phyloP scores from a whole-genome alignment of 2,888 invertebrate species.

The Andrena flavipes region DNA sequence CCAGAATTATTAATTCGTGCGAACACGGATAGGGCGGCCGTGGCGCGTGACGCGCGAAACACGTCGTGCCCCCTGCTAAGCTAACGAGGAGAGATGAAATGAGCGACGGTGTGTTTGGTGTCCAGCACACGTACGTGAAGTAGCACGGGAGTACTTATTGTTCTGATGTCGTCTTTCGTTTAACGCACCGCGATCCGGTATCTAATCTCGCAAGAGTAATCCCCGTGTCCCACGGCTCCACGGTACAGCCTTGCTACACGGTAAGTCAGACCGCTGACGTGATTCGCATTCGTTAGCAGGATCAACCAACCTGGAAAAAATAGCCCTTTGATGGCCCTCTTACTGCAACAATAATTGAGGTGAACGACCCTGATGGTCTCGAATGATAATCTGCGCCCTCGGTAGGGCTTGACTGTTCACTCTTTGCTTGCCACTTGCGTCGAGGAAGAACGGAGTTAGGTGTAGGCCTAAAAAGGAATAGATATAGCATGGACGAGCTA shows the following conservation, averaged over 20 bases:
- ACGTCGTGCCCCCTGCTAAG: slow-evolving; percentile 44
- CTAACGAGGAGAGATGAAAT: slow-evolving; percentile 56
- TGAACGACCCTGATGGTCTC: neutral
- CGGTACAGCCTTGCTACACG: slow-evolving; percentile 45
- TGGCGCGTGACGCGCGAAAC: slow-evolving; percentile 45
- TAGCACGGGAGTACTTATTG: slow-evolving; percentile 54
- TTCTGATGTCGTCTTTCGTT: slow-evolving; percentile 66
- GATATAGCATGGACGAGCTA: too few species aligned
- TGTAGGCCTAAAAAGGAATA: too few species aligned
- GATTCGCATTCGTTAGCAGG: slow-evolving; percentile 64
- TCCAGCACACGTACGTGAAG: slow-evolving; percentile 54
- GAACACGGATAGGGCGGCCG: slow-evolving; percentile 26
- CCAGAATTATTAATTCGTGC: slow-evolving; percentile 56
- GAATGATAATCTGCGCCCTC: too few species aligned
- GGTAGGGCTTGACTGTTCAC: too few species aligned
- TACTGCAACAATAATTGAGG: neutral
- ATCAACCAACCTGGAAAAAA: slow-evolving; percentile 11
- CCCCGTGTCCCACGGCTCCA: slow-evolving; percentile 42
- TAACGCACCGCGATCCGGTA: slow-evolving; percentile 56
- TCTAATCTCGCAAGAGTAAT: slow-evolving; percentile 69
- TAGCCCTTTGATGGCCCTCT: slow-evolving; percentile 3
- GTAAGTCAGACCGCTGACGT: slow-evolving; percentile 60
- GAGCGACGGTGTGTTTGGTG: slow-evolving; percentile 41
- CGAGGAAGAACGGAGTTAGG: too few species aligned
- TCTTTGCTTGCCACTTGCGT: too few species aligned